These are phyloP conservation scores for Gerris buenoi DNA, from an alignment of 1,140 invertebrate species.

Conservation along the genomic window DNA sequence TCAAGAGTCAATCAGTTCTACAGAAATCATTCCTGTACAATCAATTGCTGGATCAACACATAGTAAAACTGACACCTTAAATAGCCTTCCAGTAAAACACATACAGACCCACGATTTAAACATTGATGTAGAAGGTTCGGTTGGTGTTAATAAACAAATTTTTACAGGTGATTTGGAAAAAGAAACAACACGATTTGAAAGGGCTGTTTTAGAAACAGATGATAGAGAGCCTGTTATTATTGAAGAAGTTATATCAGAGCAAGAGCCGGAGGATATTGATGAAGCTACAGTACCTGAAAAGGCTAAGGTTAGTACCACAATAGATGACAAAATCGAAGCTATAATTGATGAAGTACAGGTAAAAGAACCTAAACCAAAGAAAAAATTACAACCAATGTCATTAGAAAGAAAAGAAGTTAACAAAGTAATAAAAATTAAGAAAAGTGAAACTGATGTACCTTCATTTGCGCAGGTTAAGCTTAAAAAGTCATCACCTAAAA, in stretches of 20 bases:
- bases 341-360: slow-evolving; percentile 27
- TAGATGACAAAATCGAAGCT: slow-evolving; percentile 23
- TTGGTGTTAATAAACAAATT: too few species aligned
- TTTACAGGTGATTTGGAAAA: too few species aligned
- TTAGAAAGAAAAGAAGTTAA: slow-evolving; percentile 21
- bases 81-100: too few species aligned
- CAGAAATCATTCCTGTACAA: too few species aligned
- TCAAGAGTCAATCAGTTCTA: too few species aligned
- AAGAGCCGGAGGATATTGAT: slow-evolving; percentile 19
- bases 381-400: slow-evolving; percentile 17
- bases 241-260: slow-evolving; percentile 26
- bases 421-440: slow-evolving; percentile 21
- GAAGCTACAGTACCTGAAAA: not conserved
- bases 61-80: too few species aligned
- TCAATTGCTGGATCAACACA: too few species aligned
- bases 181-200: too few species aligned
- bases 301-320: not conserved
- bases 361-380: slow-evolving; percentile 15
- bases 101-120: too few species aligned
- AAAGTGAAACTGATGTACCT: slow-evolving; percentile 29
- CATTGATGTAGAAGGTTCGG: too few species aligned
- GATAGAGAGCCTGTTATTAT: slow-evolving; percentile 14
- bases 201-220: not conserved
- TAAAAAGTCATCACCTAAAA: slow-evolving; percentile 36
- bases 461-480: slow-evolving; percentile 45